Base-by-base conservation (phyloP, 2,888 invertebrate genomes). In the Allophyes oxyacanthae region DNA sequence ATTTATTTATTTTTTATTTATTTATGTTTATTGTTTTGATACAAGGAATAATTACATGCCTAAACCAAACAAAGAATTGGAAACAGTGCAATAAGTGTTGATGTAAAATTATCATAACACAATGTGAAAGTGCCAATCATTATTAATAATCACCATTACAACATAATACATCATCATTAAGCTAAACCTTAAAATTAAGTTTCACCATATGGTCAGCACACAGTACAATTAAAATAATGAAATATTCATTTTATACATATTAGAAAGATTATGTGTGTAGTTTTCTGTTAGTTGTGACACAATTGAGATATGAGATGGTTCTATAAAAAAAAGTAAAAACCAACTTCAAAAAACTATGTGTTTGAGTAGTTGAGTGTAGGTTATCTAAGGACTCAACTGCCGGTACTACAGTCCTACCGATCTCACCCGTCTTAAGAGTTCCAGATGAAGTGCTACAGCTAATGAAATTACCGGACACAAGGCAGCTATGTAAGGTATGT, bases 111-210 rank as follows among this genome's bases (percentile, higher is more conserved):
- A 81, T 75, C 78, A n/a, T 82, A 82, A 79, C 77, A 84, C 73
- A 85, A 82, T 80, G 77, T 81, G 80, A 81, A 77, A 85, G 81
- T 82, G 88, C 88, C 86, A 91, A 89, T 85, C 83, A 87, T 71
- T 48, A 62, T 84, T 86, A 85, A 79, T 79, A 85, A 88, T 88
- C 85, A 91, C 87, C 86, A 85, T 82, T 87, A 87, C 82, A 89
- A 89, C 85, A 90, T 86, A 88, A 88, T 88, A 91, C 87, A 90
- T 84, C 82, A 84, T 88, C 83, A 88, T 80, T 87, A 87, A 83
- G 75, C 91, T 91, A 92, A 87, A 88, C 85, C 92, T 92, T 92
- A 92, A 65, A 87, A 77, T 87, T 89, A 90, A 84, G 81, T 82
- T 83, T 82, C 81, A 89, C 90, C 91, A 91, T 89, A 91, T 87